These are phyloP conservation scores for Acanthoscelides obtectus DNA, from an alignment of 2,888 invertebrate species.

Conservation along the genomic window DNA sequence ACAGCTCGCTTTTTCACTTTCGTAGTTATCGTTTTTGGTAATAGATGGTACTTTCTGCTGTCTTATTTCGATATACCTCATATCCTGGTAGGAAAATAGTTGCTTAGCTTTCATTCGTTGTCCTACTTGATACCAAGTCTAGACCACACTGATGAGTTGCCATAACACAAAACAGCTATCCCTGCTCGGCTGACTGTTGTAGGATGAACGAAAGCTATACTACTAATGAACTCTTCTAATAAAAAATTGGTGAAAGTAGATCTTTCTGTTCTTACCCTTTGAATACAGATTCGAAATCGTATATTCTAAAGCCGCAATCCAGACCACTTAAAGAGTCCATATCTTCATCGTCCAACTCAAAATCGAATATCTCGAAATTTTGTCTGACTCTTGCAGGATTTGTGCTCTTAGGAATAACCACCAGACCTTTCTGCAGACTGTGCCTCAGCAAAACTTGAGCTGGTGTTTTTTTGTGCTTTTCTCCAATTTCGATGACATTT, in stretches of 20 bases:
- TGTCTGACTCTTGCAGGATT: slow-evolving; percentile 65
- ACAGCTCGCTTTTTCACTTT: no score
- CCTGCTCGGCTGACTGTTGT: no score
- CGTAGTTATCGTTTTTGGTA: no score
- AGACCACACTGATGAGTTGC: no score
- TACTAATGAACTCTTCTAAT: not conserved
- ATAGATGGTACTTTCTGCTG: no score
- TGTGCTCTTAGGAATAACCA: slow-evolving; percentile 81
- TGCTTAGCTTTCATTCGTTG: no score
- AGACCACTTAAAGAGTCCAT: slow-evolving; percentile 56
- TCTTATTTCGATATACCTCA: no score
- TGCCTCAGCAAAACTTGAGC: slow-evolving; percentile 73
- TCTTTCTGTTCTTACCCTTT: slow-evolving; percentile 8
- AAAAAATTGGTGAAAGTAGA: not conserved
- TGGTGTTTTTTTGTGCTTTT: slow-evolving; percentile 60
- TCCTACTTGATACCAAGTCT: no score
- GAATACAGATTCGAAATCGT: slow-evolving; percentile 9
- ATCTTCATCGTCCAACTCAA: slow-evolving; percentile 60
- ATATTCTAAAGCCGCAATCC: slow-evolving; percentile 44
- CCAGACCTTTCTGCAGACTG: slow-evolving; percentile 65
- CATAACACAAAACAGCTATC: no score
- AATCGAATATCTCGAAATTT: slow-evolving; percentile 74
- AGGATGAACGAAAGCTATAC: no score
- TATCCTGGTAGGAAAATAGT: no score
- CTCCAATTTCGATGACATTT: slow-evolving; percentile 48